Evolutionary conservation across 1,140 invertebrate species (phyloP), one percentile per base, ranked within the genome.

Genomic region (Drosophila athabasca): DNA sequence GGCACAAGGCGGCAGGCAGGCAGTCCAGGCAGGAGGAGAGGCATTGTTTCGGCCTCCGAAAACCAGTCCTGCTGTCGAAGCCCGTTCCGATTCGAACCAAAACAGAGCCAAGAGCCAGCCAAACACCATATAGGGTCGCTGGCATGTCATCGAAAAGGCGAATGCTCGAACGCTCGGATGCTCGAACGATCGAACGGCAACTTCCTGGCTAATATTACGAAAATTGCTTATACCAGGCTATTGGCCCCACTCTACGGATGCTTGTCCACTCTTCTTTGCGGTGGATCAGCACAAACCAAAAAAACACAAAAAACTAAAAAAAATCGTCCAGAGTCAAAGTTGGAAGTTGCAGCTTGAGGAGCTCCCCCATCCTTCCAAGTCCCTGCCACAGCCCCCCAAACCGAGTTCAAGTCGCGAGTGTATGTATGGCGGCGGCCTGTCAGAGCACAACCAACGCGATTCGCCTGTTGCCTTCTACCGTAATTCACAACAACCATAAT

Each of bases 131-230:
- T 88, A 88, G 78, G 82, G 83, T 88, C 71, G 78, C 78, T 82
- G 83, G 78, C 79, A 87, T 88, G 67, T 73, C 76, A 78, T 13
- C 35, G 35, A 39, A 39, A 39, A 13, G 35, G 35, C 35, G 11
- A 39, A 39, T 8, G 31, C 31, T 31, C 9, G 24, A 26, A 26
- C 24, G 24, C 24, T 26, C 4, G 24, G 4, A 24, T 4, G 31
- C 31, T 35, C 59, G 62, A 76, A 31, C 45, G 49, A 26, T 64
- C 64, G 68, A 70, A 54, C 58, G 71, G 35, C 78, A 70, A 88
- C 83, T 88, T 88, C 84, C 83, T 88, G 83, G 83, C 83, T 83
- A 88, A 88, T 88, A 88, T 88, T 88, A 88, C 83, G 83, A 88
- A 88, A 88, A 88, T 88, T 88, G 83, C 83, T 88, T 88, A 83